phyloP scores from a whole-genome alignment of 2,113 vertebrate species.

The Tenebrosternarchus preto region DNA sequence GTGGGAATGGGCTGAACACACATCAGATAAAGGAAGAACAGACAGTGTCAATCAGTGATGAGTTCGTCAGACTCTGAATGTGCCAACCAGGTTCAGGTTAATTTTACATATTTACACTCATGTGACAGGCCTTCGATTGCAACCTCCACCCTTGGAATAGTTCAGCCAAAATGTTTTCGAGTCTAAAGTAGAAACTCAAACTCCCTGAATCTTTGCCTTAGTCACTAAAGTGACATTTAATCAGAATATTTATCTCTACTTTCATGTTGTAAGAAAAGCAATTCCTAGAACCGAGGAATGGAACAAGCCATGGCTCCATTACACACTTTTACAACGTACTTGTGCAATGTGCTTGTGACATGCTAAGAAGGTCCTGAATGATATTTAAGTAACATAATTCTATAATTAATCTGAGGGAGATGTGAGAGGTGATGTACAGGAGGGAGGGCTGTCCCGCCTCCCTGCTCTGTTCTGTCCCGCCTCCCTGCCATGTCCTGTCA shows the following conservation, averaged over 20 bases:
- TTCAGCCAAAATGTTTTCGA: slow-evolving; percentile 30
- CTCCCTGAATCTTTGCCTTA: neutral
- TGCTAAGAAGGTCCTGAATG: no score
- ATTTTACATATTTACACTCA: slow-evolving; percentile 55
- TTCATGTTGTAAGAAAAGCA: neutral
- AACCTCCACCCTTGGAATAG: slow-evolving; percentile 29
- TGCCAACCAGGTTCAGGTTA: slow-evolving; percentile 46
- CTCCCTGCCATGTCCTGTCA: no score
- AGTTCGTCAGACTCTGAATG: slow-evolving; percentile 48
- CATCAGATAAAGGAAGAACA: slow-evolving; percentile 31
- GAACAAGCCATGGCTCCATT: neutral
- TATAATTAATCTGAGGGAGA: slow-evolving; percentile 47
- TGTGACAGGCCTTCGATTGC: slow-evolving; percentile 26
- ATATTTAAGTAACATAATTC: no score
- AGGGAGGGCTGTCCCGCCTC: no score
- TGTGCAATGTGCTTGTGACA: no score
- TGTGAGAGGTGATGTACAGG: slow-evolving; percentile 28
- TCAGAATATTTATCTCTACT: neutral
- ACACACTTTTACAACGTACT: neutral
- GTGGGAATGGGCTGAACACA: neutral
- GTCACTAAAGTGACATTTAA: neutral
- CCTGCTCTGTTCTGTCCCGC: no score
- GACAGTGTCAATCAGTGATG: slow-evolving; percentile 49
- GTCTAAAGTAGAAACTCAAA: neutral
- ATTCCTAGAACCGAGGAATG: neutral